A percentile compares a stretch with the other conserved stretches of the same genome.
phyloP scores from a whole-genome alignment of 2,797 vertebrate genomes.

The Eremophila alpestris region DNA sequence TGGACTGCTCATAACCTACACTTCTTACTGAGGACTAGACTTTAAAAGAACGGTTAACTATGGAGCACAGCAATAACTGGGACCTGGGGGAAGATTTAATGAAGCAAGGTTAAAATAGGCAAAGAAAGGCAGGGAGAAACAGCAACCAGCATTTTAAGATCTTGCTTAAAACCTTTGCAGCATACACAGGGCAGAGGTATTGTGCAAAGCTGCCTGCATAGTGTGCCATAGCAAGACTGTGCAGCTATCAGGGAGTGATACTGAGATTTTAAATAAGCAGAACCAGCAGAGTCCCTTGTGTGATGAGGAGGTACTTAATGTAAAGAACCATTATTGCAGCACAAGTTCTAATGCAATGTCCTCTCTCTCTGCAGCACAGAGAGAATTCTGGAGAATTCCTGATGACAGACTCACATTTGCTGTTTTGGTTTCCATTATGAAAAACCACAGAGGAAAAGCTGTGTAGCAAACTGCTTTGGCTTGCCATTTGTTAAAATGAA shows the following conservation, averaged over 20 bases:
- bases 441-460: background rate
- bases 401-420: background rate
- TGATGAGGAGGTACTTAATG: background rate
- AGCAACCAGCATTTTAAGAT: background rate
- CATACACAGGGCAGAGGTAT: background rate
- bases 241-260: background rate
- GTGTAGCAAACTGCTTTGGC: background rate
- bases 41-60: background rate
- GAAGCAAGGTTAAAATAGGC: background rate
- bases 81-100: background rate
- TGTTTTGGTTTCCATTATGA: background rate
- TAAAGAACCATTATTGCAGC: background rate
- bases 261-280: background rate
- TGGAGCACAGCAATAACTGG: rapidly evolving
- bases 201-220: background rate
- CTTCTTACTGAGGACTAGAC: background rate
- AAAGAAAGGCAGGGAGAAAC: background rate
- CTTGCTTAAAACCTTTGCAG: background rate
- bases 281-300: background rate
- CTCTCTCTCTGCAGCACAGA: background rate
- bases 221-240: background rate
- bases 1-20: background rate
- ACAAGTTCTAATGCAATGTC: background rate
- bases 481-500: background rate
- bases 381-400: background rate